Conservation (phyloP, 2,797 vertebrate genomes). For the Gambelia wislizenii region DNA sequence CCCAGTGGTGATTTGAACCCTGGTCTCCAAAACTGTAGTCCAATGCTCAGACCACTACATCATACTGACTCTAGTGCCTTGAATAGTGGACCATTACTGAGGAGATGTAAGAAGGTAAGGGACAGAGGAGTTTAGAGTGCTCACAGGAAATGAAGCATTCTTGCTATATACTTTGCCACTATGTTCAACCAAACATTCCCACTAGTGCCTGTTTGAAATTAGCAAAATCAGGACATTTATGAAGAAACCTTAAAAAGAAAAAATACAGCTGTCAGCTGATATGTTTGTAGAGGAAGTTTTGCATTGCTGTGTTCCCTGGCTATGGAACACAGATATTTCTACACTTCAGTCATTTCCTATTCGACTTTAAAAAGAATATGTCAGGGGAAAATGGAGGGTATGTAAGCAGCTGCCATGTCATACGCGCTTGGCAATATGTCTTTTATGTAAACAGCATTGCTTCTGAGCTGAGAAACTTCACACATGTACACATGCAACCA, state of each 20-base stretch:
- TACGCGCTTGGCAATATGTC: constrained; percentile 62
- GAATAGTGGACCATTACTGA: no score
- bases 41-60: no score
- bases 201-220: constrained; percentile 19
- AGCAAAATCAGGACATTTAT: constrained; percentile 33
- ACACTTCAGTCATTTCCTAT: constrained; percentile 68
- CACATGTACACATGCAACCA: no score
- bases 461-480: constrained; percentile 61
- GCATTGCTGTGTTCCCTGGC: constrained; percentile 61
- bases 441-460: constrained; percentile 52
- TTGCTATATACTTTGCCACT: neutral
- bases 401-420: constrained; percentile 69
- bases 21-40: no score
- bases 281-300: constrained; percentile 50
- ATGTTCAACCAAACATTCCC: constrained; percentile 27
- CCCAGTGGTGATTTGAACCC: no score
- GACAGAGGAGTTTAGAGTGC: neutral
- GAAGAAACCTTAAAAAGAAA: constrained; percentile 9
- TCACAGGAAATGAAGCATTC: neutral
- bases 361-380: constrained; percentile 64
- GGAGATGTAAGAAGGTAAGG: neutral
- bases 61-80: no score
- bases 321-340: constrained; percentile 61
- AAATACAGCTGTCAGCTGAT: constrained; percentile 45
- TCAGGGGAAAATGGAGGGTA: constrained; percentile 62